Conservation (phyloP, 2,888 invertebrate genomes). For the Chelonus formosanus region DNA sequence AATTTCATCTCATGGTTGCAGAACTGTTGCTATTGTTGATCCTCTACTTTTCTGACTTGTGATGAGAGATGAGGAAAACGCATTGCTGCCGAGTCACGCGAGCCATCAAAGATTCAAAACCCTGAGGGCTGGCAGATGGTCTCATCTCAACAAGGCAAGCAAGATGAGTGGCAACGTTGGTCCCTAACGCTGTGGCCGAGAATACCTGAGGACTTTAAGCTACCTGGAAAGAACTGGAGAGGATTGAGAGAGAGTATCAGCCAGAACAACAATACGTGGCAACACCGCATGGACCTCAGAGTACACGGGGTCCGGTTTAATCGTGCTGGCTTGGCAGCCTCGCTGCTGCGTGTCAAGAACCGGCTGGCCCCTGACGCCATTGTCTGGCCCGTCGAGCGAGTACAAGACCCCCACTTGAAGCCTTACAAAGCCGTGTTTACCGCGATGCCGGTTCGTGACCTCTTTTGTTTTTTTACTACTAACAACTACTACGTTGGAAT, state of each 20-base stretch:
- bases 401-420: constrained; percentile 21
- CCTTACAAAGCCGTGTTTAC: constrained; percentile 33
- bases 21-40: constrained; percentile 37
- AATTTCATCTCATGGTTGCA: constrained; percentile 46
- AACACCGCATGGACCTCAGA: not conserved
- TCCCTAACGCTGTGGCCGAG: constrained; percentile 30
- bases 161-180: constrained; percentile 30
- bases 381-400: constrained; percentile 49
- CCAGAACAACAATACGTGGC: not conserved
- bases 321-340: constrained; percentile 36
- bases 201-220: constrained; percentile 24
- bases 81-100: constrained; percentile 62
- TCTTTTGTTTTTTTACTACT: constrained; percentile 41
- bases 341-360: constrained; percentile 58
- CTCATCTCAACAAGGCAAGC: constrained; percentile 42
- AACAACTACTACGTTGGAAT: not conserved
- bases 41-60: constrained; percentile 16
- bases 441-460: constrained; percentile 45
- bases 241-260: constrained; percentile 7
- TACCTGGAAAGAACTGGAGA: constrained; percentile 21
- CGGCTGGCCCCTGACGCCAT: constrained; percentile 59
- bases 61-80: constrained; percentile 11
- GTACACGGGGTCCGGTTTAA: constrained; percentile 3
- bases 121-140: constrained; percentile 63
- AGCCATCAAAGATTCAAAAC: constrained; percentile 63